Conservation (phyloP, 2,113 vertebrate genomes). For the Anguilla japonica region DNA sequence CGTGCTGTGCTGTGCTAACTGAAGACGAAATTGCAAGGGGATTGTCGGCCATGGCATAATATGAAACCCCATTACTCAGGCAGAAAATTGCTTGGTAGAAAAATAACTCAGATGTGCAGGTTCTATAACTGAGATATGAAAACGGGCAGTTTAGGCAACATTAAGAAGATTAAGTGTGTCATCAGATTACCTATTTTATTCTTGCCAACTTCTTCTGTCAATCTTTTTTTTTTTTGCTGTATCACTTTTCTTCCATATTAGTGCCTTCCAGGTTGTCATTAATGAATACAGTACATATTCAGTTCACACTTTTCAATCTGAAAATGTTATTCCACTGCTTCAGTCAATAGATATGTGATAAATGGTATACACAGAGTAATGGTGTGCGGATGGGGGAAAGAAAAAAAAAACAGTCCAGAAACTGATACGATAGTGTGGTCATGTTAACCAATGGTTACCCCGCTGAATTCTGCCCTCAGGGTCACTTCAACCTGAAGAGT, state of each 20-base stretch:
- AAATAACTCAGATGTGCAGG: not conserved
- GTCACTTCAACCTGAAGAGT: not conserved
- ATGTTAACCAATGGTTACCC: not conserved
- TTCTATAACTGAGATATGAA: not conserved
- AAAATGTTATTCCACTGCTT: not conserved
- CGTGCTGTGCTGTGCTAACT: not conserved
- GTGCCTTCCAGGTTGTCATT: not conserved
- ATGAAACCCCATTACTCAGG: not conserved
- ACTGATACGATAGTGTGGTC: not conserved
- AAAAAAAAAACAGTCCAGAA: not conserved
- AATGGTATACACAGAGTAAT: not conserved
- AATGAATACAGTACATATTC: not conserved
- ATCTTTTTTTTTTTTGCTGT: not conserved
- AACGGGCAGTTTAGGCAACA: not conserved
- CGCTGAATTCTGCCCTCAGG: not conserved
- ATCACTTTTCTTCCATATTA: not conserved
- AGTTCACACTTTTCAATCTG: not conserved
- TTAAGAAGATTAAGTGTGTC: not conserved
- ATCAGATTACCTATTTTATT: not conserved
- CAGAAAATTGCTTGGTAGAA: slow-evolving; percentile 1
- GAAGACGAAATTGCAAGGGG: not conserved
- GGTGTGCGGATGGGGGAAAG: not conserved
- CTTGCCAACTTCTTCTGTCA: not conserved
- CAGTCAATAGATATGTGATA: not conserved
- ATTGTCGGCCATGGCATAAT: not conserved